phyloP scores from a whole-genome alignment of 2,113 vertebrate genomes.

The Oreochromis spilurus region DNA sequence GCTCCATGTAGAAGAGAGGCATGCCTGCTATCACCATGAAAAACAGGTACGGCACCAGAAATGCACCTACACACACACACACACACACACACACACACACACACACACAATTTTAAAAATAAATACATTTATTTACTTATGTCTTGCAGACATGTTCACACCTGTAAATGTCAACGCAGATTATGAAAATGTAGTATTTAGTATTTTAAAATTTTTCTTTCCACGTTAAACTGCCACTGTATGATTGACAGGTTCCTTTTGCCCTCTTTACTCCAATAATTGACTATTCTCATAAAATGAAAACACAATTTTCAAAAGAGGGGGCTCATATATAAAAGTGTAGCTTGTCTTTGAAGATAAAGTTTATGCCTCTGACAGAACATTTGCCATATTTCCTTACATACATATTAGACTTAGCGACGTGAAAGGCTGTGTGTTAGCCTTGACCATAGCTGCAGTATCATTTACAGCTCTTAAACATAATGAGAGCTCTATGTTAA shows the following conservation, averaged over 20 bases:
- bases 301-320: neutral
- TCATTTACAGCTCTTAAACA: slow-evolving; percentile 55
- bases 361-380: neutral
- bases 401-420: neutral
- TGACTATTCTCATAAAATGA: neutral
- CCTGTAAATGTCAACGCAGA: neutral
- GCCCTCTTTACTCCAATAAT: neutral
- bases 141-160: neutral
- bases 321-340: neutral
- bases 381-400: neutral
- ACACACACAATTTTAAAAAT: neutral
- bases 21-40: slow-evolving; percentile 90
- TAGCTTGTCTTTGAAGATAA: neutral
- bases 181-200: neutral
- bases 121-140: neutral
- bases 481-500: slow-evolving; percentile 65
- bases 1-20: slow-evolving; percentile 92
- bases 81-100: neutral
- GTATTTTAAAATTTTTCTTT: neutral
- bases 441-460: neutral
- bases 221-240: neutral
- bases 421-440: neutral
- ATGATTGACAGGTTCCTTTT: neutral
- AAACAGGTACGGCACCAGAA: slow-evolving; percentile 86
- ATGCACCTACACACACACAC: slow-evolving; percentile 74